Conservation (phyloP, 2,113 vertebrate genomes). For the Sialia sialis region DNA sequence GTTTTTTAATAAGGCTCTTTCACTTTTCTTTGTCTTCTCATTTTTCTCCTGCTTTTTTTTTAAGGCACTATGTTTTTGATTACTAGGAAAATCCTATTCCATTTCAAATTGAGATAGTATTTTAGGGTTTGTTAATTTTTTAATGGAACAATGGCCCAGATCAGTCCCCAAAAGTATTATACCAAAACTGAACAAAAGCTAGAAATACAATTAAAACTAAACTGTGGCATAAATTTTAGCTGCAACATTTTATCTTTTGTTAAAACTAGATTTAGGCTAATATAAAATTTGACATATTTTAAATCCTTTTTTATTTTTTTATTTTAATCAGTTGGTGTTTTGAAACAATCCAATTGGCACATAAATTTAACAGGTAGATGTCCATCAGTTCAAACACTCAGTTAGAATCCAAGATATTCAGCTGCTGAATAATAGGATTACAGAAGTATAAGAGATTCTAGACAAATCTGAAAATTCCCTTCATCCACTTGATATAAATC, state of each 20-base stretch:
- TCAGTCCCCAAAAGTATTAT: neutral
- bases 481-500: conserved; percentile 14
- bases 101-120: neutral
- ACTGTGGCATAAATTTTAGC: neutral
- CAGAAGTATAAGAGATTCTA: neutral
- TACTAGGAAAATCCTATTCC: neutral
- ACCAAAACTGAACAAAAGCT: neutral
- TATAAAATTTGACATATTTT: neutral
- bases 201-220: neutral
- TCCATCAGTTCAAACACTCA: conserved; percentile 20
- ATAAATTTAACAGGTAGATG: conserved; percentile 26
- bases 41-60: neutral
- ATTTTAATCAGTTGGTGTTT: conserved; percentile 19
- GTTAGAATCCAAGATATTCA: neutral
- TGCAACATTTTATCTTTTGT: neutral
- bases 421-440: conserved; percentile 14
- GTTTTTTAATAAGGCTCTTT: neutral
- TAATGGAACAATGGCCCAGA: neutral
- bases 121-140: neutral
- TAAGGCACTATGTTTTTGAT: neutral
- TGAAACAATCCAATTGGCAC: neutral
- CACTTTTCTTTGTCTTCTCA: fast-evolving
- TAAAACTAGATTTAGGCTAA: neutral
- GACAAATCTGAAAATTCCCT: conserved; percentile 16
- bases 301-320: neutral